Percentiles rank a stretch among this genome's conserved stretches.
Evolutionary conservation across 2,888 invertebrate genomes (phyloP).

Genomic region (Tetragonula carbonaria): DNA sequence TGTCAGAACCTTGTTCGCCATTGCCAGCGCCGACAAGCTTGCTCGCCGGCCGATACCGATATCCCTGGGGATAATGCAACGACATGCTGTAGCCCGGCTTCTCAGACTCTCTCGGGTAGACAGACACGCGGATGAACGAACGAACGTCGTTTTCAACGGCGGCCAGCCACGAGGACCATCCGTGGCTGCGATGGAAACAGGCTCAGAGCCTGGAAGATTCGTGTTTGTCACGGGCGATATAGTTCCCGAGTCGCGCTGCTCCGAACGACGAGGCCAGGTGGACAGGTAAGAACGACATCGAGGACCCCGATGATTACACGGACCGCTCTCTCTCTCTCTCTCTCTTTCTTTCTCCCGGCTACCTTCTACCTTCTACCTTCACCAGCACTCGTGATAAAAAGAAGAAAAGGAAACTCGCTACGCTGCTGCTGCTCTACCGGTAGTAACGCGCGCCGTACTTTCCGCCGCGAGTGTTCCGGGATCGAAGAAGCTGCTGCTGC

Average conservation of each 20-base stretch:
- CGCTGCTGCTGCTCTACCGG: slow-evolving; percentile 35
- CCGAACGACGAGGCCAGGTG: slow-evolving; percentile 27
- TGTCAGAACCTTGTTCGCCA: slow-evolving; percentile 79
- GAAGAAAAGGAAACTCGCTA: too few relatives aligned
- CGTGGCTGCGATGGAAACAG: slow-evolving; percentile 20
- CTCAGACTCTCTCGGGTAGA: background rate
- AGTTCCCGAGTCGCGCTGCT: slow-evolving; percentile 27
- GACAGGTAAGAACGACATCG: slow-evolving; percentile 50
- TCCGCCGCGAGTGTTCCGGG: slow-evolving; percentile 27
- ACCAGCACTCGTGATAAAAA: too few relatives aligned
- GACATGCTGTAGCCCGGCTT: slow-evolving; percentile 74
- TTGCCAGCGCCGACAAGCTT: slow-evolving; percentile 66
- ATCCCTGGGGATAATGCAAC: slow-evolving; percentile 80
- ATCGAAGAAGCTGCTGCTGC: slow-evolving; percentile 53
- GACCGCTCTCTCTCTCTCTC: too few relatives aligned
- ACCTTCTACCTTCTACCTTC: too few relatives aligned
- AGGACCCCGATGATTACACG: slow-evolving; percentile 16
- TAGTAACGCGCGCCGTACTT: slow-evolving; percentile 24
- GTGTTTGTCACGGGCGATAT: slow-evolving; percentile 29
- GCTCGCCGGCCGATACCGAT: slow-evolving; percentile 80
- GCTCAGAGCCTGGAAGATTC: slow-evolving; percentile 35
- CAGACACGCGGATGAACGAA: slow-evolving; percentile 17
- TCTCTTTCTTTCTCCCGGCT: background rate
- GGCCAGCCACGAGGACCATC: slow-evolving; percentile 2
- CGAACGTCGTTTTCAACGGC: slow-evolving; percentile 30